Percentiles rank a stretch among this genome's conserved stretches.
Evolutionary conservation across 2,888 invertebrate species (phyloP).

Genomic region (Blastobasis adustella): DNA sequence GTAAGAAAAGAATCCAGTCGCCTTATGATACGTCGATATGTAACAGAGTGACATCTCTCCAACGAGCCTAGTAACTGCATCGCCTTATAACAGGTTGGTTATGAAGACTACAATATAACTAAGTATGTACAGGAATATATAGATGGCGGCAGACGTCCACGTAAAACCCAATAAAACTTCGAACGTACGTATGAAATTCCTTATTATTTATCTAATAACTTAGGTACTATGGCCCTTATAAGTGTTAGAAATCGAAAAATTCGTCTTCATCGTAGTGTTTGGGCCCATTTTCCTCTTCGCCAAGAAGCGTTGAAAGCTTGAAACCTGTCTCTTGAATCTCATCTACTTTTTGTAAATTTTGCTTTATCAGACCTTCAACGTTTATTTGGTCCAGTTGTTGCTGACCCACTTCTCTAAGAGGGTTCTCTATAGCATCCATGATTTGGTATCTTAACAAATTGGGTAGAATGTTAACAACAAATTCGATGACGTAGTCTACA

Average conservation of each 20-base stretch:
- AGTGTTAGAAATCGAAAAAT: conserved; percentile 56
- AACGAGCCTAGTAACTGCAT: too few species aligned
- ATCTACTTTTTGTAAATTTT: conserved; percentile 80
- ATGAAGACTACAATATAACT: too few species aligned
- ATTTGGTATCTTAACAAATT: conserved; percentile 91
- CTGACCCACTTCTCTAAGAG: conserved; percentile 82
- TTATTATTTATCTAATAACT: neutral
- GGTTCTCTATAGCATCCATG: conserved; percentile 88
- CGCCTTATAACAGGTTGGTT: too few species aligned
- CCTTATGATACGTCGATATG: too few species aligned
- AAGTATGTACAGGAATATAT: too few species aligned
- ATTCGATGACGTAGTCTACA: conserved; percentile 87
- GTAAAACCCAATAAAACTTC: too few species aligned
- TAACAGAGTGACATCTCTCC: too few species aligned
- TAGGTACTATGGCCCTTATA: neutral
- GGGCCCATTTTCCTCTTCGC: conserved; percentile 16
- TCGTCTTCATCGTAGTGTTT: conserved; percentile 56
- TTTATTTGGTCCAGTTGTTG: conserved; percentile 83
- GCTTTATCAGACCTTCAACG: conserved; percentile 82
- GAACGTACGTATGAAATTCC: too few species aligned
- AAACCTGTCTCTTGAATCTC: conserved; percentile 68
- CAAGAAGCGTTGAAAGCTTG: conserved; percentile 51
- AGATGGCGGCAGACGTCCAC: too few species aligned
- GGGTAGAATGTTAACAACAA: conserved; percentile 86
- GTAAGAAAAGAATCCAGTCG: too few species aligned